These are phyloP conservation scores for Leptopilina myrica DNA, from an alignment of 2,888 invertebrate species.

Conservation along the genomic window DNA sequence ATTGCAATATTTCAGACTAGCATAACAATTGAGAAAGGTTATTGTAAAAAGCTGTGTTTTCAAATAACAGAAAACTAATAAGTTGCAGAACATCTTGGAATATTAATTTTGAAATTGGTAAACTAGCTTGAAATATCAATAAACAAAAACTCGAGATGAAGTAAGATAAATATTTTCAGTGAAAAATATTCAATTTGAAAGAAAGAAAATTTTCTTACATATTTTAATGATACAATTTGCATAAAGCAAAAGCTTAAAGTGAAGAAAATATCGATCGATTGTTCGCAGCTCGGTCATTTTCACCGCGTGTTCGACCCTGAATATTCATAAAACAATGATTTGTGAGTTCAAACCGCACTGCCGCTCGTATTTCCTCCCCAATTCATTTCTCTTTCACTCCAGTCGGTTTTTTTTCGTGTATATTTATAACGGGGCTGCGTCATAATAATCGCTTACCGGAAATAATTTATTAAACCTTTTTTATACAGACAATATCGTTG, in stretches of 20 bases:
- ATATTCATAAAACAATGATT: constrained; percentile 71
- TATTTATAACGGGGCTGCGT: constrained; percentile 25
- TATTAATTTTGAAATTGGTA: neutral
- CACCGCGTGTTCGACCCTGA: constrained; percentile 54
- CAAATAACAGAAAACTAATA: neutral
- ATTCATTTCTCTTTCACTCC: constrained; percentile 60
- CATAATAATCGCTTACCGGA: constrained; percentile 22
- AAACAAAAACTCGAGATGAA: too few species aligned
- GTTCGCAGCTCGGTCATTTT: constrained; percentile 60
- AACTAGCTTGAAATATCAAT: too few species aligned
- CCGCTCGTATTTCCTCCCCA: constrained; percentile 58
- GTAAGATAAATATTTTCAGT: too few species aligned
- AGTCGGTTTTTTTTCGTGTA: constrained; percentile 18
- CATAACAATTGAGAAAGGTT: too few species aligned
- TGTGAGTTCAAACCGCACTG: constrained; percentile 63
- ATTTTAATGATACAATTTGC: constrained; percentile 53
- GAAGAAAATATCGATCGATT: constrained; percentile 67
- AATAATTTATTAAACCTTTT: constrained; percentile 32
- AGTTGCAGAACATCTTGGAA: too few species aligned
- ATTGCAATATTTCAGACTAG: too few species aligned
- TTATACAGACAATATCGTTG: neutral
- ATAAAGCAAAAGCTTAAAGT: constrained; percentile 59
- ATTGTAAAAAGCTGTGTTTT: too few species aligned
- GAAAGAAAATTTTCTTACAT: neutral
- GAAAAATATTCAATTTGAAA: too few species aligned